Percentiles rank a stretch among this genome's conserved stretches.
Conservation (phyloP, 2,113 vertebrate species). For the Microcebus lehilahytsara region DNA sequence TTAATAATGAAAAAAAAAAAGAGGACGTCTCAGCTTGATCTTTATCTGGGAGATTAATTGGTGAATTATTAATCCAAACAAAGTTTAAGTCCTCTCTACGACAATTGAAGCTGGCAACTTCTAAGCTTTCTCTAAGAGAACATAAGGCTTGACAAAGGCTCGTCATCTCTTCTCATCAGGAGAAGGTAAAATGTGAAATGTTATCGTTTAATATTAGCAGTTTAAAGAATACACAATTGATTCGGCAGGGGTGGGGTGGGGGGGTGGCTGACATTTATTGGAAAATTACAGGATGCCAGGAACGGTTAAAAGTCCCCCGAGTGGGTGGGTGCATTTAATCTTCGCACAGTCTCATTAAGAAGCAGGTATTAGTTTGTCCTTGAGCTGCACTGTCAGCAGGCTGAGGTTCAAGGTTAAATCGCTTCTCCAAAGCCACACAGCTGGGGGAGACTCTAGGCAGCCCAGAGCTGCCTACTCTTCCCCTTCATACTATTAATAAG, state of each 20-base stretch:
- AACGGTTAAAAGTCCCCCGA: background rate
- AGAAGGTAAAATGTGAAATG: constrained; percentile 13
- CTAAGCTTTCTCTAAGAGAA: constrained; percentile 45
- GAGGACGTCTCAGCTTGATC: background rate
- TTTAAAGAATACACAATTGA: constrained; percentile 39
- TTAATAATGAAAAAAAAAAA: background rate
- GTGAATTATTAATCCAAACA: constrained; percentile 49
- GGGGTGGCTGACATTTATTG: background rate
- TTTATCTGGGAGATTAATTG: constrained; percentile 34
- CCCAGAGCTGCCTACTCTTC: background rate
- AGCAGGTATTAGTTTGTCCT: background rate
- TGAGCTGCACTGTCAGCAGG: background rate
- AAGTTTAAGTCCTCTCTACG: constrained; percentile 32
- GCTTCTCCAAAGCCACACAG: background rate
- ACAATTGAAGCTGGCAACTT: constrained; percentile 35
- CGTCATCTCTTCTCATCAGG: background rate
- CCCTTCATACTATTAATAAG: background rate
- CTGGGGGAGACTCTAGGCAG: background rate
- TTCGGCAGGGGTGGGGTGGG: background rate
- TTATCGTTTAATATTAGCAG: background rate
- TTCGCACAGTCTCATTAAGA: background rate
- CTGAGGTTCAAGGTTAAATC: background rate
- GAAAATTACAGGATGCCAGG: background rate
- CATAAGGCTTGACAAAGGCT: background rate
- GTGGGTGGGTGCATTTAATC: background rate